Conservation (phyloP, 2,113 vertebrate genomes). For the Sebastes fasciatus region DNA sequence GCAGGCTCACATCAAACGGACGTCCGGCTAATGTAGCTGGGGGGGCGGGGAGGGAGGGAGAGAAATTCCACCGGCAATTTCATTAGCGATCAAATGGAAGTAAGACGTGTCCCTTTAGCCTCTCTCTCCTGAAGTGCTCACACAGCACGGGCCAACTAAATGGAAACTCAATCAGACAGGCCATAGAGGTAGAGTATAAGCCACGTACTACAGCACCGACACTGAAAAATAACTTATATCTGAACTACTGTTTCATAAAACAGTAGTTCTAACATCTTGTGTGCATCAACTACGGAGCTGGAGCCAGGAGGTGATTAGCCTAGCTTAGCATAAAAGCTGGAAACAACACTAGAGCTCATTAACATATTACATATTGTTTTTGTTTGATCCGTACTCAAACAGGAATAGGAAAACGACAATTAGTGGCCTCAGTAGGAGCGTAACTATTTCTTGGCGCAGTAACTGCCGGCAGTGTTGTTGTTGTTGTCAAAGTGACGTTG, state of each 20-base stretch:
- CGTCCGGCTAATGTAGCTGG: slow-evolving; percentile 63
- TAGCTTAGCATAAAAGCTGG: background rate
- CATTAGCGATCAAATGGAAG: slow-evolving; percentile 76
- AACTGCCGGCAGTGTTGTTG: background rate
- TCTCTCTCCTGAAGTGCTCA: slow-evolving; percentile 44
- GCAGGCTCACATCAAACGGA: slow-evolving; percentile 66
- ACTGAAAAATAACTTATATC: background rate
- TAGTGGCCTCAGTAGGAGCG: background rate
- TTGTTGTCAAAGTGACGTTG: no score
- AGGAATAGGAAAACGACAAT: background rate
- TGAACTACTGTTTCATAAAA: background rate
- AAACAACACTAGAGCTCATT: background rate
- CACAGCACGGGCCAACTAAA: slow-evolving; percentile 40
- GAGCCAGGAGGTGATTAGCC: background rate
- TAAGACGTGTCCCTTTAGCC: slow-evolving; percentile 28
- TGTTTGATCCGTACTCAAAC: background rate
- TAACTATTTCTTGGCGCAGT: background rate
- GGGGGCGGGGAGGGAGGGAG: background rate
- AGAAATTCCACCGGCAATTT: slow-evolving; percentile 80
- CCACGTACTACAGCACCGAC: background rate
- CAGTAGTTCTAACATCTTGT: background rate
- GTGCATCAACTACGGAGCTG: background rate
- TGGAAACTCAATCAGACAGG: slow-evolving; percentile 61
- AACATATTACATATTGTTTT: background rate
- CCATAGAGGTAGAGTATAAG: background rate